A percentile compares a stretch with the other conserved stretches of the same genome.
Evolutionary conservation across 2,888 invertebrate genomes (phyloP).

Genomic region (Sinohyriopsis cumingii): DNA sequence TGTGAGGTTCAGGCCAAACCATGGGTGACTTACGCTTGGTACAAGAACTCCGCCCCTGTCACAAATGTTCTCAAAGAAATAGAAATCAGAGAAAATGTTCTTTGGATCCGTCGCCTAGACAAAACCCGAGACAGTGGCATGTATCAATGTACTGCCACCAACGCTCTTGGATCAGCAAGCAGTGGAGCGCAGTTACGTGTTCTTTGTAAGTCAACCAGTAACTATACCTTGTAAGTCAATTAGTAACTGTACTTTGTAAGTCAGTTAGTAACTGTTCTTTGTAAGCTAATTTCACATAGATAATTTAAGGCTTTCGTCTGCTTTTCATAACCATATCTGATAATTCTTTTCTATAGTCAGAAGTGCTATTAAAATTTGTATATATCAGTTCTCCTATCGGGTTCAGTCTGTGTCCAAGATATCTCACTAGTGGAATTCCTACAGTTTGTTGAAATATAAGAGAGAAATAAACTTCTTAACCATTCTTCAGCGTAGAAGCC

Average conservation of each 20-base stretch:
- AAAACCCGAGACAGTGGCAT: constrained; percentile 85
- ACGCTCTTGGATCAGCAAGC: constrained; percentile 87
- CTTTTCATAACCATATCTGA: too few species aligned
- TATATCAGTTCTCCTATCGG: too few species aligned
- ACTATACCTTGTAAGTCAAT: too few species aligned
- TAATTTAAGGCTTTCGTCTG: too few species aligned
- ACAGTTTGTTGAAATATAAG: too few species aligned
- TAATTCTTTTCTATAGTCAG: too few species aligned
- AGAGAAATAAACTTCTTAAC: too few species aligned
- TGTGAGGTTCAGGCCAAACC: constrained; percentile 63
- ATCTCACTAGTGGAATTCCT: too few species aligned
- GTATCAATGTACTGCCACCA: constrained; percentile 94
- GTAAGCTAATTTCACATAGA: too few species aligned
- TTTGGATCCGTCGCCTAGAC: constrained; percentile 43
- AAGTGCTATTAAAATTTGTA: too few species aligned
- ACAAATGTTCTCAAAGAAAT: constrained; percentile 18
- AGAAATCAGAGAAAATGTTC: constrained; percentile 48
- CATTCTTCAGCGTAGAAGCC: too few species aligned
- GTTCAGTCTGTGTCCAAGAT: too few species aligned
- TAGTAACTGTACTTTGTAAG: constrained; percentile 80
- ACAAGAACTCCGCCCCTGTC: constrained; percentile 18
- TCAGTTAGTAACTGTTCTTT: constrained; percentile 16
- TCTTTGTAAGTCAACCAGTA: constrained; percentile 77
- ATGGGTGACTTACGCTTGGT: constrained; percentile 58
- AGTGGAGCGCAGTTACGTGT: constrained; percentile 93